Evolutionary conservation across 2,888 invertebrate genomes (phyloP).

Genomic region (Andrena praecox): DNA sequence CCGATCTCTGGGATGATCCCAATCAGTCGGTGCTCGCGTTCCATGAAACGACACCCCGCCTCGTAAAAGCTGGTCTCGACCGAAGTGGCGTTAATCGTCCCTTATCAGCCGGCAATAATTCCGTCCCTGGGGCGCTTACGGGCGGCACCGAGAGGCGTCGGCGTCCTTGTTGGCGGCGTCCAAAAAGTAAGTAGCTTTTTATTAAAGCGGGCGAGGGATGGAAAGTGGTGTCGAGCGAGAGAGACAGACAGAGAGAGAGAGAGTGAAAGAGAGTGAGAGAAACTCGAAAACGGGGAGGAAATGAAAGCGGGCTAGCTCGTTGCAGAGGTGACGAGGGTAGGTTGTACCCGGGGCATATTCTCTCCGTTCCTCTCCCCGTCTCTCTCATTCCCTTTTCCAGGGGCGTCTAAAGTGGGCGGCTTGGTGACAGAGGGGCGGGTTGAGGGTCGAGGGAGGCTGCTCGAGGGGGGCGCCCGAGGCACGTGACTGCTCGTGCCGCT

Average conservation of each 20-base stretch:
- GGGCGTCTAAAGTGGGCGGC: conserved; percentile 82
- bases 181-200: conserved; percentile 77
- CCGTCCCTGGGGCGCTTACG: conserved; percentile 17
- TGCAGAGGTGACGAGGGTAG: conserved; percentile 80
- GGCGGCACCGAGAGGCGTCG: conserved; percentile 47
- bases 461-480: conserved; percentile 68
- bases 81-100: conserved; percentile 34
- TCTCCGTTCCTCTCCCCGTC: conserved; percentile 2
- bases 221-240: conserved; percentile 21
- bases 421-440: conserved; percentile 76
- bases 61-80: not conserved
- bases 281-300: conserved; percentile 48
- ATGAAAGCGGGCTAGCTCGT: conserved; percentile 74
- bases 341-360: conserved; percentile 54
- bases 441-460: conserved; percentile 65
- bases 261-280: conserved; percentile 8
- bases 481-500: conserved; percentile 82
- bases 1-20: not conserved
- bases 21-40: conserved; percentile 16
- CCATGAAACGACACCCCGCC: not conserved
- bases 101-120: conserved; percentile 59
- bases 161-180: conserved; percentile 56
- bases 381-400: conserved; percentile 31
- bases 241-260: conserved; percentile 6
- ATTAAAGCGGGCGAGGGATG: conserved; percentile 71